Conservation (phyloP, 2,113 vertebrate species). For the Nettapus auritus region DNA sequence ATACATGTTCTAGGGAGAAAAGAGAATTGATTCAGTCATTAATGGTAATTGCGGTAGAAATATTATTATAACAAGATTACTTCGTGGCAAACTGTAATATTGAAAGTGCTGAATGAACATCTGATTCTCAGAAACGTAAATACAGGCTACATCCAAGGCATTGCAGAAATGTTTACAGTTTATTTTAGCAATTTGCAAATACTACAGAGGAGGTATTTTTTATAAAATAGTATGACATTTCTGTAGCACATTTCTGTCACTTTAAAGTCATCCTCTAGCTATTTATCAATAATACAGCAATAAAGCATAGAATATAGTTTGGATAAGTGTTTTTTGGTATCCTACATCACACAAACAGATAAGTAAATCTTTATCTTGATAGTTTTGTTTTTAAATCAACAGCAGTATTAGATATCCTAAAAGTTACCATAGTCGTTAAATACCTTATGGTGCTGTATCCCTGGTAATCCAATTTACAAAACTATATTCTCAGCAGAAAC, state of each 20-base stretch:
- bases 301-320: conserved; percentile 43
- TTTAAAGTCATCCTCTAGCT: conserved; percentile 24
- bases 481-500: conserved; percentile 77
- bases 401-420: conserved; percentile 56
- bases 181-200: conserved; percentile 22
- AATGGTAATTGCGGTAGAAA: conserved; percentile 25
- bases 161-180: conserved; percentile 17
- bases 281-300: conserved; percentile 35
- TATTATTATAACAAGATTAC: conserved; percentile 28
- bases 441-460: conserved; percentile 74
- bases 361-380: conserved; percentile 39
- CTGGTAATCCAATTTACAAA: conserved; percentile 75
- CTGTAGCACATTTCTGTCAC: conserved; percentile 46
- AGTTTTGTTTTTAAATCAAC: conserved; percentile 54
- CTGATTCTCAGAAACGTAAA: conserved; percentile 32
- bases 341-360: conserved; percentile 21
- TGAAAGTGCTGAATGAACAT: conserved; percentile 10
- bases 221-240: conserved; percentile 33
- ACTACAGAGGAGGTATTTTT: conserved; percentile 22
- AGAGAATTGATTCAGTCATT: neutral
- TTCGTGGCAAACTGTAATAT: conserved; percentile 5
- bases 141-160: neutral
- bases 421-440: conserved; percentile 78
- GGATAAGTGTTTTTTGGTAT: conserved; percentile 39
- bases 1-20: neutral